These are phyloP conservation scores for Mylabris sibirica DNA, from an alignment of 2,888 invertebrate genomes.

Conservation along the genomic window DNA sequence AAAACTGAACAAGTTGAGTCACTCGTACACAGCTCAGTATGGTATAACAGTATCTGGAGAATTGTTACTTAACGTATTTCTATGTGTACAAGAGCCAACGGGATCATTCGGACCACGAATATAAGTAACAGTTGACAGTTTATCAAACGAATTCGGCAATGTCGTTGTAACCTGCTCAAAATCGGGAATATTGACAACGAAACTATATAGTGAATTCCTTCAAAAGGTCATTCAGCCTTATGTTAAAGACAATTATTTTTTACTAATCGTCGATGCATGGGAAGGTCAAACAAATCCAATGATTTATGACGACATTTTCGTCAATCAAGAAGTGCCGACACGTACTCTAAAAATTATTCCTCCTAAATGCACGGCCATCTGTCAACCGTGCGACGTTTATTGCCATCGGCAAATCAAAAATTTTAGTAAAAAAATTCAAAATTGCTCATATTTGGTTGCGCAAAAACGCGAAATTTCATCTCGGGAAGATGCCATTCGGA, in stretches of 20 bases:
- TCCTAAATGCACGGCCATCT: not conserved
- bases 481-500: not conserved
- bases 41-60: too few relatives aligned
- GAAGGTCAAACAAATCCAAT: not conserved
- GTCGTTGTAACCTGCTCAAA: not conserved
- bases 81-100: not conserved
- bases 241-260: not conserved
- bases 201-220: not conserved
- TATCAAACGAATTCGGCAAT: not conserved
- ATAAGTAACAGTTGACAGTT: not conserved
- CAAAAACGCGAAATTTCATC: not conserved
- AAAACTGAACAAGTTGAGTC: too few relatives aligned
- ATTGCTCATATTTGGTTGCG: not conserved
- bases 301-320: not conserved
- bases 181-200: not conserved
- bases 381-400: not conserved
- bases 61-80: not conserved
- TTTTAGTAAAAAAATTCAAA: not conserved
- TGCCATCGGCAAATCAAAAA: not conserved
- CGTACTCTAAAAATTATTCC: not conserved
- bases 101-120: not conserved
- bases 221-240: not conserved
- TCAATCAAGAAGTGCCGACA: not conserved
- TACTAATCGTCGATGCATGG: not conserved
- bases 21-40: too few relatives aligned